Conservation (phyloP, 2,113 vertebrate species). For the Spheniscus mendiculus region DNA sequence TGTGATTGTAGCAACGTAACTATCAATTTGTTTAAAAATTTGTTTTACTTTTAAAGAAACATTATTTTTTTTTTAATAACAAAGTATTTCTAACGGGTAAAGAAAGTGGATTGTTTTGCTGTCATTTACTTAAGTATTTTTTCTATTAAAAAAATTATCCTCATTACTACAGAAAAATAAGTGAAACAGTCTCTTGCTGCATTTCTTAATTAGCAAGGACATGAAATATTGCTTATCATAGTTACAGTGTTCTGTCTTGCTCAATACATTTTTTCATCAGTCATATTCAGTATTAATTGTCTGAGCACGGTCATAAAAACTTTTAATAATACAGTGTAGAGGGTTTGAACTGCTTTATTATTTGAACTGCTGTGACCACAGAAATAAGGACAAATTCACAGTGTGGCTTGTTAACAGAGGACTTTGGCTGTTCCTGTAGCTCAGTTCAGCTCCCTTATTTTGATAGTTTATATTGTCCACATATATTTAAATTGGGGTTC, state of each 20-base stretch:
- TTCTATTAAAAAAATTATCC: background rate
- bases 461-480: background rate
- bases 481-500: background rate
- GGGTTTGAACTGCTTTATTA: background rate
- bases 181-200: background rate
- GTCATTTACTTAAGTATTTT: background rate
- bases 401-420: background rate
- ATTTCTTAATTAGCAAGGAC: background rate
- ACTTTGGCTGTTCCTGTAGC: background rate
- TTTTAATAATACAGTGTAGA: background rate
- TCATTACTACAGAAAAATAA: background rate
- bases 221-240: background rate
- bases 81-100: background rate
- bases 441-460: background rate
- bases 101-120: background rate
- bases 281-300: background rate
- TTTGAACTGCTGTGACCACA: background rate
- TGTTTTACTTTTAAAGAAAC: background rate
- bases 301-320: background rate
- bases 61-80: accelerated
- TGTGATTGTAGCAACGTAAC: background rate
- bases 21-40: background rate
- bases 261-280: background rate
- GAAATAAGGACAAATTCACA: background rate
- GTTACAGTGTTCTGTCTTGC: background rate